Evolutionary conservation across 1,140 invertebrate species (phyloP), one percentile per base, ranked within the genome.

Genomic region (Drosophila arawakana): DNA sequence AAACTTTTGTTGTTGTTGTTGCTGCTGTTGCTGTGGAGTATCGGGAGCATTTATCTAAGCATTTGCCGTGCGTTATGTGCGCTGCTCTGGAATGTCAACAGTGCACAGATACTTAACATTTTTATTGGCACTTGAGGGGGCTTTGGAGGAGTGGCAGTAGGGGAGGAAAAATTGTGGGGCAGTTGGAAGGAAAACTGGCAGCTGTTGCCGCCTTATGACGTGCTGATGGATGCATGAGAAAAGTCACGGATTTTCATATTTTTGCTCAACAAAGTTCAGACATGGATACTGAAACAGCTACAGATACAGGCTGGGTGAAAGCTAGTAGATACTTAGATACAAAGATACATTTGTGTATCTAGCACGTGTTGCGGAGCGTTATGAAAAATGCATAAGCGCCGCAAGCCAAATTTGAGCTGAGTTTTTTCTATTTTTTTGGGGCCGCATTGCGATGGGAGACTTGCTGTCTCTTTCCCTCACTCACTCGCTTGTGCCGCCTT

Each of bases 331-430:
- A 47, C 44, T 15, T 47, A 34, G 34, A 54, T 34, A 54, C 50
- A 37, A 37, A n/a, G 50, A 8, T 47, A 39, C 35, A n/a, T 41
- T 37, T 60, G 25, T 47, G 82, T 81, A 79, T 67, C 44, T 63
- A 77, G 84, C 73, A 83, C 84, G 83, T 88, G 80, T 83, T 80
- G 77, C 77, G 63, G 71, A 74, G 55, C 37, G 68, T 73, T 78
- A 89, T 89, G 84, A 89, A 89, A 89, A 89, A 89, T 88, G 84
- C 84, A 88, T 89, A 88, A 84, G 84, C 84, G 77, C 74, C 80
- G 73, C 79, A 46, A 61, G 80, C 80, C 15, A 60, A 50, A 63
- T 18, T 54, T 18, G 30, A 39, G 55, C 30, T 47, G 7, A 7
- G 10, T 21, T 67, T 46, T 34, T 44, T 30, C 6, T 30, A 30